Percentiles rank a stretch among this genome's conserved stretches.
These are phyloP conservation scores for Caenorhabditis elegans DNA, from an alignment of 1,140 invertebrate species.

Conservation along the genomic window WBcel235 BX284606.5:3891501-3892000, in stretches of 20 bases:
- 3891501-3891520: conserved; percentile 87
- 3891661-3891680: conserved; percentile 95
- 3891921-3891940: conserved; percentile 4
- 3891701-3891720: conserved; percentile 78
- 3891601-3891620: conserved; percentile 67
- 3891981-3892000: neutral
- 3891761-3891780: no score
- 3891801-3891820: neutral
- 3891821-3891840: neutral
- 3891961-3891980: conserved; percentile 16
- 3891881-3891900: conserved; percentile 3
- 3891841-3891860: neutral
- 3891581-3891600: neutral
- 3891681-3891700: conserved; percentile 93
- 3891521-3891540: conserved; percentile 88
- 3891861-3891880: neutral
- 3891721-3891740: no score
- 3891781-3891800: neutral
- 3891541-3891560: conserved; percentile 85
- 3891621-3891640: conserved; percentile 82
- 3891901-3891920: neutral
- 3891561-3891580: conserved; percentile 72
- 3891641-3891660: conserved; percentile 83
- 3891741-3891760: no score
- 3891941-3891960: conserved; percentile 12